phyloP scores from a whole-genome alignment of 2,113 vertebrate genomes.

The Antechinus flavipes region DNA sequence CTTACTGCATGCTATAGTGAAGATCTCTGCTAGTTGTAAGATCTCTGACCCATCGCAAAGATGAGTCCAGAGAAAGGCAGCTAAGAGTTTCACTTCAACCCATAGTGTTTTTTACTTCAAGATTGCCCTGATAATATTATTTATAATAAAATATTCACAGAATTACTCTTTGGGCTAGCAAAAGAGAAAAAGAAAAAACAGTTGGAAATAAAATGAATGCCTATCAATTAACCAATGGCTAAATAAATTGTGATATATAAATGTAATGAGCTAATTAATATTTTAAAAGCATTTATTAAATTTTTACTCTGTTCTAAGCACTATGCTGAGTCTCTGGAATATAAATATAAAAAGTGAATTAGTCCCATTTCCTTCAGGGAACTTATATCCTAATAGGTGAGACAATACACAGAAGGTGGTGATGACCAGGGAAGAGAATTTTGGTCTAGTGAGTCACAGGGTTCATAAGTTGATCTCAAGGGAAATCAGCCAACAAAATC shows the following conservation, averaged over 20 bases:
- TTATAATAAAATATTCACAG: background rate
- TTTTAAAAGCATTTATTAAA: background rate
- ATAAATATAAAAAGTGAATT: background rate
- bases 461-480: background rate
- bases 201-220: background rate
- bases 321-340: background rate
- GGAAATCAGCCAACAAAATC: background rate
- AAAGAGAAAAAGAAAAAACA: background rate
- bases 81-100: background rate
- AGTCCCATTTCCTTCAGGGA: background rate
- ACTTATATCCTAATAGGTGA: background rate
- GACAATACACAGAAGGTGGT: background rate
- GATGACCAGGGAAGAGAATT: background rate
- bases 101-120: background rate
- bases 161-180: background rate
- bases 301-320: background rate
- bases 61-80: conserved; percentile 7
- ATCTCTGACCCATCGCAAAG: background rate
- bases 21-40: background rate
- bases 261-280: background rate
- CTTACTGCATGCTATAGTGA: background rate
- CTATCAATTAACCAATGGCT: background rate
- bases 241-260: background rate
- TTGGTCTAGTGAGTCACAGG: background rate
- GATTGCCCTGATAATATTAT: background rate